phyloP scores from a whole-genome alignment of 2,888 invertebrate genomes.

The Hypena proboscidalis region DNA sequence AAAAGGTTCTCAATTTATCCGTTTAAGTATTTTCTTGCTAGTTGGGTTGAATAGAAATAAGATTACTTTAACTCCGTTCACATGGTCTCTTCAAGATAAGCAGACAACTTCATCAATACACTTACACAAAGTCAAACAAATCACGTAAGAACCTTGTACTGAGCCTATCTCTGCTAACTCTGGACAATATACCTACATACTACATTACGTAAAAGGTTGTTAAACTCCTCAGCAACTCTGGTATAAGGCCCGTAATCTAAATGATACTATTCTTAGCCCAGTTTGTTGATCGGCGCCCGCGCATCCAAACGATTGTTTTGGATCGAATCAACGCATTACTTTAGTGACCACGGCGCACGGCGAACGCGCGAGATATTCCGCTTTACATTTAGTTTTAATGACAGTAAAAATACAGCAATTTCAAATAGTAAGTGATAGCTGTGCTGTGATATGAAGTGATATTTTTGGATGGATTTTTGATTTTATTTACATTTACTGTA shows the following conservation, averaged over 20 bases:
- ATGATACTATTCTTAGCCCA: conserved; percentile 20
- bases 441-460: conserved; percentile 14
- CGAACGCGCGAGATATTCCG: conserved; percentile 14
- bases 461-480: conserved; percentile 27
- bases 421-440: neutral
- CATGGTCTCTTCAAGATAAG: no score
- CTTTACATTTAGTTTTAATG: neutral
- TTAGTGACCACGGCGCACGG: conserved; percentile 8
- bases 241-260: conserved; percentile 5
- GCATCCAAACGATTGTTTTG: conserved; percentile 26
- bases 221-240: conserved; percentile 13
- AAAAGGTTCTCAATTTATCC: no score
- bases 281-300: conserved; percentile 20
- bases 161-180: no score
- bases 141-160: no score
- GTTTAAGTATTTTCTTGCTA: no score
- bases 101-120: no score
- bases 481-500: conserved; percentile 15
- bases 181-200: neutral
- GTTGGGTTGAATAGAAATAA: no score
- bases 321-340: conserved; percentile 23
- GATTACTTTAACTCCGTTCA: no score
- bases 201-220: conserved; percentile 22
- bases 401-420: no score
- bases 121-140: no score